phyloP scores from a whole-genome alignment of 2,888 invertebrate genomes.

The Hydropsyche betteni region DNA sequence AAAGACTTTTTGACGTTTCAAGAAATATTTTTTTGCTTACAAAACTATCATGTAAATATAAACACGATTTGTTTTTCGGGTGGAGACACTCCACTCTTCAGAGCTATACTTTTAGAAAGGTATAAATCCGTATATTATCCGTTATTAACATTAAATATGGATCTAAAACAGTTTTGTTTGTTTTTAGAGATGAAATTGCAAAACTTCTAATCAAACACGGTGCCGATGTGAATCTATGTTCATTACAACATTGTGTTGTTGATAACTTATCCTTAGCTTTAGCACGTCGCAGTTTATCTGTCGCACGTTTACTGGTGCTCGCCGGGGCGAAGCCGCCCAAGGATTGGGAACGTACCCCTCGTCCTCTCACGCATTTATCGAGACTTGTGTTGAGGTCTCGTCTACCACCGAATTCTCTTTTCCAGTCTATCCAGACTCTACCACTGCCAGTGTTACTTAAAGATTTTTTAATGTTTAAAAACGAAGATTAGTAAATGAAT shows the following conservation, averaged over 20 bases:
- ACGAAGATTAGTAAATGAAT: conserved; percentile 54
- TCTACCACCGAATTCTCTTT: conserved; percentile 45
- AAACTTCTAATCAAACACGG: conserved; percentile 69
- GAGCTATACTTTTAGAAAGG: conserved; percentile 64
- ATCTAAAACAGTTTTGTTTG: not conserved
- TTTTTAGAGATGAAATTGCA: conserved; percentile 64
- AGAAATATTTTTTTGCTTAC: conserved; percentile 63
- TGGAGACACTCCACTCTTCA: conserved; percentile 66
- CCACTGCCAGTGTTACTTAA: conserved; percentile 68
- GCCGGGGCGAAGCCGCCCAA: conserved; percentile 67
- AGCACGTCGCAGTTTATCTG: conserved; percentile 56
- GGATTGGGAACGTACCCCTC: conserved; percentile 42
- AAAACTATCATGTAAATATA: conserved; percentile 62
- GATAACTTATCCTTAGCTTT: conserved; percentile 68
- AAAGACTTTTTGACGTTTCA: conserved; percentile 64
- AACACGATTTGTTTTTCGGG: conserved; percentile 60
- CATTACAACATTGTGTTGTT: conserved; percentile 65
- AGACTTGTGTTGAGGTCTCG: conserved; percentile 42
- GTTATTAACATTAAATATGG: conserved; percentile 11
- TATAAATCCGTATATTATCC: conserved; percentile 52
- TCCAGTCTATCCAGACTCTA: conserved; percentile 55
- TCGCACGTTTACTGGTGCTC: conserved; percentile 60
- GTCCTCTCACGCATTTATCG: conserved; percentile 48
- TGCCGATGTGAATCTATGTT: conserved; percentile 70
- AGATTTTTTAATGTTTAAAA: conserved; percentile 68